These are phyloP conservation scores for Drosophila elegans DNA, from an alignment of 1,140 invertebrate genomes.

Conservation along the genomic window DNA sequence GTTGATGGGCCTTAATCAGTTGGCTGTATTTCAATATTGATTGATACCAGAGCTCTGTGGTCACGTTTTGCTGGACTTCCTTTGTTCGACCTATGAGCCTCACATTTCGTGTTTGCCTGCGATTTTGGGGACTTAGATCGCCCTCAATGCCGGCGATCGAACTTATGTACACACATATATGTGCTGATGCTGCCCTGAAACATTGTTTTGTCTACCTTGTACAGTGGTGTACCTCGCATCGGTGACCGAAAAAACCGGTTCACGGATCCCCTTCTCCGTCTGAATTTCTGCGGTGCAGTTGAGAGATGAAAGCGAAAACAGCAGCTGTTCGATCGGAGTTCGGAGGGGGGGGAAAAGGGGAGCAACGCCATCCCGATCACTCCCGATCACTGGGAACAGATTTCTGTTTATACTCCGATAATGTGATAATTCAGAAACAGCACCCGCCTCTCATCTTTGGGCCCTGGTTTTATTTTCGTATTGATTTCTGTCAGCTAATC, in stretches of 20 bases:
- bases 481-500: slow-evolving; percentile 29
- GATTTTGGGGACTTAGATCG: slow-evolving; percentile 17
- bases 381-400: slow-evolving; percentile 22
- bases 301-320: slow-evolving; percentile 28
- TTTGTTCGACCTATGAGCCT: slow-evolving; percentile 41
- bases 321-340: slow-evolving; percentile 49
- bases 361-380: slow-evolving; percentile 16
- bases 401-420: slow-evolving; percentile 29
- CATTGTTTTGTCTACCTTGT: slow-evolving; percentile 50
- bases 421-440: slow-evolving; percentile 26
- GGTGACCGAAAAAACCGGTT: slow-evolving; percentile 64
- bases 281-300: slow-evolving; percentile 21
- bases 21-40: slow-evolving; percentile 52
- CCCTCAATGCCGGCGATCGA: slow-evolving; percentile 8
- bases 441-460: slow-evolving; percentile 8
- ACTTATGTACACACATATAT: slow-evolving; percentile 7
- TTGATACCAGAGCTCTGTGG: slow-evolving; percentile 32
- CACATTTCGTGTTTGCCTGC: slow-evolving; percentile 51
- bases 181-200: slow-evolving; percentile 26
- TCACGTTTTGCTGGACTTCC: slow-evolving; percentile 43
- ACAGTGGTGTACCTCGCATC: slow-evolving; percentile 5
- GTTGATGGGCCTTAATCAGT: slow-evolving; percentile 53
- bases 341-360: slow-evolving; percentile 9
- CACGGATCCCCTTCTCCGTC: slow-evolving; percentile 16
- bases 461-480: slow-evolving; percentile 4